These are phyloP conservation scores for Nomada goodeniana DNA, from an alignment of 2,888 invertebrate genomes.

Conservation along the genomic window DNA sequence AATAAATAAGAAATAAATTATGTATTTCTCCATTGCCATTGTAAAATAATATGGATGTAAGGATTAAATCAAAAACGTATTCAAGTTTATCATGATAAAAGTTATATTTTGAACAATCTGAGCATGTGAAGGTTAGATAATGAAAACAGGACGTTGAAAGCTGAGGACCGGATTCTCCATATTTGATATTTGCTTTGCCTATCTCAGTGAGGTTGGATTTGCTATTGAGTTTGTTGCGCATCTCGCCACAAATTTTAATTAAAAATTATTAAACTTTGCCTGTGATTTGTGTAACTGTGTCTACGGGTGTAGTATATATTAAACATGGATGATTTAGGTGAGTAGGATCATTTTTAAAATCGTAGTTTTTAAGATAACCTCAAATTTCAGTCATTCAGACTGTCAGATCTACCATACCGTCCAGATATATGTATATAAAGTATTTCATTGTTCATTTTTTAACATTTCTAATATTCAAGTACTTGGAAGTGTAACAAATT, in stretches of 20 bases:
- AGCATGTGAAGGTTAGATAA: slow-evolving; percentile 40
- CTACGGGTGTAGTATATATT: slow-evolving; percentile 2
- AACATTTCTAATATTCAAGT: background rate
- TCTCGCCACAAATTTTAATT: slow-evolving; percentile 9
- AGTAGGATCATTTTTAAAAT: slow-evolving; percentile 68
- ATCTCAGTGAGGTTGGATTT: slow-evolving; percentile 27
- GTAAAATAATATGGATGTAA: background rate
- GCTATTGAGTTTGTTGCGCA: slow-evolving; percentile 10
- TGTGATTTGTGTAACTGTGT: slow-evolving; percentile 30
- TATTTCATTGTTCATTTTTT: background rate
- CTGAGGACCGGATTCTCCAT: slow-evolving; percentile 66
- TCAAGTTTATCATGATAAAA: background rate
- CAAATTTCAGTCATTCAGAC: slow-evolving; percentile 41
- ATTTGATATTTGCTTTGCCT: slow-evolving; percentile 68
- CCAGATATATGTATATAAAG: background rate
- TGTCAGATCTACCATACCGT: slow-evolving; percentile 40
- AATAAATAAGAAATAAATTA: background rate
- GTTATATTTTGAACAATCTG: background rate
- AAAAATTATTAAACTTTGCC: slow-evolving; percentile 24
- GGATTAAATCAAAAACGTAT: background rate
- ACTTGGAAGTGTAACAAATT: background rate
- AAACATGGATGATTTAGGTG: slow-evolving; percentile 82
- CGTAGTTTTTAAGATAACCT: slow-evolving; percentile 60
- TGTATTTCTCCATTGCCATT: background rate
- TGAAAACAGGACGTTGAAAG: slow-evolving; percentile 12